Conservation (phyloP, 2,797 vertebrate species). For the Urosaurus nigricauda region DNA sequence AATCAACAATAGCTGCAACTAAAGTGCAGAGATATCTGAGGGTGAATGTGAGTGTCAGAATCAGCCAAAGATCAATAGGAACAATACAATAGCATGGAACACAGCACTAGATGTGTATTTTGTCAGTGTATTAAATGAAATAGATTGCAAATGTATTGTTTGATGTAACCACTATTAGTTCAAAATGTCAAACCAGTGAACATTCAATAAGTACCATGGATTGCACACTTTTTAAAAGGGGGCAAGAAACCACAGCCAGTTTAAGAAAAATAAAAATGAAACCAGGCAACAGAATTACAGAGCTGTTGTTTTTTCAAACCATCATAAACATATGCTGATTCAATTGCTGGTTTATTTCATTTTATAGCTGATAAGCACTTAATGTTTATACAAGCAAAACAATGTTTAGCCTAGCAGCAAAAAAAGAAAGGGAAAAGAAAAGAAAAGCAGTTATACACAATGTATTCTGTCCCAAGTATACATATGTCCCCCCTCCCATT, state of each 20-base stretch:
- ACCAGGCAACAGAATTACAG: constrained; percentile 19
- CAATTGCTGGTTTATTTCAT: constrained; percentile 19
- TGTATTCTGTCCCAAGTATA: constrained; percentile 36
- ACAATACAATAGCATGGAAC: background rate
- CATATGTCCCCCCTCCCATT: too few species aligned
- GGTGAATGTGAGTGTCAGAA: constrained; percentile 24
- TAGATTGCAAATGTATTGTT: accelerated
- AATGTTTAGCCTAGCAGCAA: constrained; percentile 50
- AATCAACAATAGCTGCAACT: background rate
- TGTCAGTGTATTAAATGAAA: constrained; percentile 30
- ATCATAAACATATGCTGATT: constrained; percentile 35
- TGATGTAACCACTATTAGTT: constrained; percentile 11
- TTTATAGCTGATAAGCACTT: constrained; percentile 50
- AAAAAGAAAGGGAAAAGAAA: constrained; percentile 50
- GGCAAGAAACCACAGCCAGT: background rate
- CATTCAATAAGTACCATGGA: constrained; percentile 16
- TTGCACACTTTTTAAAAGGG: constrained; percentile 21
- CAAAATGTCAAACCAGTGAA: background rate
- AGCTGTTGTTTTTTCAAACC: constrained; percentile 36
- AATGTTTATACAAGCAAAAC: constrained; percentile 44
- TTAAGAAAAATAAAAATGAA: constrained; percentile 13
- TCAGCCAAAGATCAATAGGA: background rate
- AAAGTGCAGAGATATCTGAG: constrained; percentile 36
- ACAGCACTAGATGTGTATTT: background rate
- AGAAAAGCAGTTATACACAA: constrained; percentile 10